These are phyloP conservation scores for Gallinago solitaria DNA, from an alignment of 2,797 vertebrate species.

Conservation along the genomic window DNA sequence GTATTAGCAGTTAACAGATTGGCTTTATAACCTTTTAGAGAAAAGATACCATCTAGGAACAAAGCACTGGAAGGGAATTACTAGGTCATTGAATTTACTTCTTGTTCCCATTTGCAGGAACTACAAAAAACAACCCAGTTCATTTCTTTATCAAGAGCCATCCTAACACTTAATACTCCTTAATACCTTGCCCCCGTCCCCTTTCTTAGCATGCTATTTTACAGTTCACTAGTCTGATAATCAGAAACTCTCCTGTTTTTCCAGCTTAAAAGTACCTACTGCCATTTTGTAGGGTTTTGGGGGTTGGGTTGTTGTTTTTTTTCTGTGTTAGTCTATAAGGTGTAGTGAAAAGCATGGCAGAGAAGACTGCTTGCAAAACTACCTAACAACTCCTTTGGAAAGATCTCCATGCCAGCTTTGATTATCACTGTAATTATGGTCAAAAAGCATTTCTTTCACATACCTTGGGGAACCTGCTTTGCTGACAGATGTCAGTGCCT, in stretches of 20 bases:
- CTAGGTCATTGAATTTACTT: background rate
- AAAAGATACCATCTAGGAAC: conserved; percentile 42
- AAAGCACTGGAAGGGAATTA: background rate
- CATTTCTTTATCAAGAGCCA: background rate
- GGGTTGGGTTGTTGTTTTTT: background rate
- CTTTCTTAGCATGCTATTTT: background rate
- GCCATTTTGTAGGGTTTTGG: background rate
- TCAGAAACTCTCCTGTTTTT: background rate
- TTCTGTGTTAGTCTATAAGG: background rate
- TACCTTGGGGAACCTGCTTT: conserved; percentile 81
- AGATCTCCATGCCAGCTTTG: background rate
- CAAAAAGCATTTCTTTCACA: background rate
- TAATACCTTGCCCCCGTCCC: background rate
- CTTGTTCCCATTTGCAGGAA: background rate
- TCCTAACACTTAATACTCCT: background rate
- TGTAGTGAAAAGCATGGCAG: background rate
- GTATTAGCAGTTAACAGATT: conserved; percentile 6
- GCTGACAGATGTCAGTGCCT: conserved; percentile 70
- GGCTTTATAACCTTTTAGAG: conserved; percentile 11
- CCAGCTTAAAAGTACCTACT: background rate
- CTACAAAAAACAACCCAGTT: background rate
- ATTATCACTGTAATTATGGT: background rate
- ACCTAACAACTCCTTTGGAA: background rate
- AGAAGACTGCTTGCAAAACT: background rate
- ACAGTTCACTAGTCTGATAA: background rate